Evolutionary conservation across 2,888 invertebrate species (phyloP).

Genomic region (Troglohyphantes excavatus): DNA sequence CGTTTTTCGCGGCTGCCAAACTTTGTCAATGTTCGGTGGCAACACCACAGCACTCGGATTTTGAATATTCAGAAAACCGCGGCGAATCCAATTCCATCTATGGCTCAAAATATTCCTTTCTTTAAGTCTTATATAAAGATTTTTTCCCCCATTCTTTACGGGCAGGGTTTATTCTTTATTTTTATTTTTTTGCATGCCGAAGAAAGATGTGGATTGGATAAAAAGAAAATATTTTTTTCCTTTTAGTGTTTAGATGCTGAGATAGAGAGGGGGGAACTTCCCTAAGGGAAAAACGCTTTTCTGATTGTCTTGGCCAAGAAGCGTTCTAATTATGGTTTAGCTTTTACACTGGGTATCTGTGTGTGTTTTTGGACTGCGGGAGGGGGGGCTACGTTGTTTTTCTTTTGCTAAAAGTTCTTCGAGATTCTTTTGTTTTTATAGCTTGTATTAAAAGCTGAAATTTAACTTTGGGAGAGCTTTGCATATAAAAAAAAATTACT

Average conservation of each 20-base stretch:
- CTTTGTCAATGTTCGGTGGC: slow-evolving; percentile 8
- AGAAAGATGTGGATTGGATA: slow-evolving; percentile 11
- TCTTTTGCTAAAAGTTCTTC: background rate
- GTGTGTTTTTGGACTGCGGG: background rate
- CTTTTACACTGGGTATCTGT: slow-evolving; percentile 6
- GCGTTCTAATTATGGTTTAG: slow-evolving; percentile 35
- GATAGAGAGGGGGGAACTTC: background rate
- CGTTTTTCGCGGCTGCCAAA: background rate
- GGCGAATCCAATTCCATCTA: slow-evolving; percentile 37
- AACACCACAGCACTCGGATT: background rate
- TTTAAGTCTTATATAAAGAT: background rate
- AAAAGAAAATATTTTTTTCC: slow-evolving; percentile 22
- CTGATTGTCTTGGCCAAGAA: slow-evolving; percentile 39
- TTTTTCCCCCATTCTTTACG: slow-evolving; percentile 28
- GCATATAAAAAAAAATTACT: background rate
- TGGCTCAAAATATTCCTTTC: slow-evolving; percentile 24
- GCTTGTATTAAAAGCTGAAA: slow-evolving; percentile 13
- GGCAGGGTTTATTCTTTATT: slow-evolving; percentile 2
- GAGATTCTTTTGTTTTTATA: background rate
- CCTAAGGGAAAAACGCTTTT: slow-evolving; percentile 12
- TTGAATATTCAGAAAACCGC: slow-evolving; percentile 54
- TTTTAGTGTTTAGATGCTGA: slow-evolving; percentile 22
- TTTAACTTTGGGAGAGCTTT: slow-evolving; percentile 12
- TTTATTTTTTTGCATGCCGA: background rate
- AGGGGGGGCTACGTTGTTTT: background rate